Evolutionary conservation across 2,797 vertebrate species (phyloP).

Genomic region (Amblyraja radiata): DNA sequence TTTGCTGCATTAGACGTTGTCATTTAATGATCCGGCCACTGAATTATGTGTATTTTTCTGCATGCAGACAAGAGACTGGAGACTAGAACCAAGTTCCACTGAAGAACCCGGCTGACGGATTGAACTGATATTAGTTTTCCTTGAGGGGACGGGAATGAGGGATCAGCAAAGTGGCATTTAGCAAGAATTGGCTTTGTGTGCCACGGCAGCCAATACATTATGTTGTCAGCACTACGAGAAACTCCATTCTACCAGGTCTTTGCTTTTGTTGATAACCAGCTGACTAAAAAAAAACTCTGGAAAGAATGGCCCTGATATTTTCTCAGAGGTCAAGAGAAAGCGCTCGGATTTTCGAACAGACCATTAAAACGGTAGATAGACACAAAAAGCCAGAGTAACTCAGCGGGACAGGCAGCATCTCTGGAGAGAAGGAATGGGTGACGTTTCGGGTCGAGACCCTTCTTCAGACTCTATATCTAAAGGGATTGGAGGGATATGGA

Average conservation of each 20-base stretch:
- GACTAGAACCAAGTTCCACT: conserved; percentile 1
- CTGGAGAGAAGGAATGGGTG: too few species aligned
- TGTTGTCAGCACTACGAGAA: conserved; percentile 5
- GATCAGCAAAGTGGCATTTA: conserved; percentile 34
- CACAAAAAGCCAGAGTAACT: too few species aligned
- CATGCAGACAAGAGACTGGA: not conserved
- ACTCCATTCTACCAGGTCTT: conserved; percentile 20
- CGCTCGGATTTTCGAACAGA: not conserved
- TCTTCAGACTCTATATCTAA: too few species aligned
- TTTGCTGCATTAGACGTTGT: conserved; percentile 19
- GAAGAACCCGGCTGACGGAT: conserved; percentile 19
- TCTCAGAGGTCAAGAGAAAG: not conserved
- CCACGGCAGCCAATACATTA: conserved; percentile 30
- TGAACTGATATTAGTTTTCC: conserved; percentile 35
- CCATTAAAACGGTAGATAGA: too few species aligned
- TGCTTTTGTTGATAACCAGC: conserved; percentile 9
- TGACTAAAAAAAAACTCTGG: not conserved
- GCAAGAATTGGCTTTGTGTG: conserved; percentile 28
- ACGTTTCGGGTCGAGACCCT: too few species aligned
- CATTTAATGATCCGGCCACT: not conserved
- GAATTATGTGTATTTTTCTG: conserved; percentile 13
- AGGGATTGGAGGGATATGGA: too few species aligned
- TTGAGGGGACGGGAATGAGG: conserved; percentile 22
- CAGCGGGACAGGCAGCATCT: too few species aligned
- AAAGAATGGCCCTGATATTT: conserved; percentile 3